Evolutionary conservation across 1,140 invertebrate genomes (phyloP).

Genomic region (Steinernema khuongi): DNA sequence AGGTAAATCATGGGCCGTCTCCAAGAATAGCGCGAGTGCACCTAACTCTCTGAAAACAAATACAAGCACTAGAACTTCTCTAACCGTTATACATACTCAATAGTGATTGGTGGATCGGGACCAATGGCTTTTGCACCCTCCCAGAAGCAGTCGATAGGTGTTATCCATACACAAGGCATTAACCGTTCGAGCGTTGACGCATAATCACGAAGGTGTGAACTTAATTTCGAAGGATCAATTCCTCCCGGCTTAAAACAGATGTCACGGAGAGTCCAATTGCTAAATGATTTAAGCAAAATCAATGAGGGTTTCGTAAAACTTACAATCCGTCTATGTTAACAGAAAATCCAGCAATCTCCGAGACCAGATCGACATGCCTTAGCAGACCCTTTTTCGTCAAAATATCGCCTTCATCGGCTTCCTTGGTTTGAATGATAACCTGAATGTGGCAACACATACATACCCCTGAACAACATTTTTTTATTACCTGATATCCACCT

Average conservation of each 20-base stretch:
- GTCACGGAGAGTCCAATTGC: conserved; percentile 5
- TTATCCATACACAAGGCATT: neutral
- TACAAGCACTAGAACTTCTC: neutral
- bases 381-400: neutral
- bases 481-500: neutral
- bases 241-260: neutral
- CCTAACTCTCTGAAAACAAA: neutral
- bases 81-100: neutral
- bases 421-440: neutral
- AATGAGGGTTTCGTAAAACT: no score
- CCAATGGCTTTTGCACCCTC: neutral
- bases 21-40: neutral
- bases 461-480: neutral
- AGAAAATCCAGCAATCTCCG: neutral
- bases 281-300: no score
- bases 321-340: neutral
- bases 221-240: neutral
- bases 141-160: neutral
- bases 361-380: neutral
- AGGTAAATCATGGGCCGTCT: neutral
- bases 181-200: neutral
- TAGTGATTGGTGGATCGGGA: neutral
- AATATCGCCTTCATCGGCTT: neutral
- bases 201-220: neutral
- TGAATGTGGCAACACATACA: neutral